Conservation (phyloP, 1,140 invertebrate species). For the Pseudachorutes palmiensis region DNA sequence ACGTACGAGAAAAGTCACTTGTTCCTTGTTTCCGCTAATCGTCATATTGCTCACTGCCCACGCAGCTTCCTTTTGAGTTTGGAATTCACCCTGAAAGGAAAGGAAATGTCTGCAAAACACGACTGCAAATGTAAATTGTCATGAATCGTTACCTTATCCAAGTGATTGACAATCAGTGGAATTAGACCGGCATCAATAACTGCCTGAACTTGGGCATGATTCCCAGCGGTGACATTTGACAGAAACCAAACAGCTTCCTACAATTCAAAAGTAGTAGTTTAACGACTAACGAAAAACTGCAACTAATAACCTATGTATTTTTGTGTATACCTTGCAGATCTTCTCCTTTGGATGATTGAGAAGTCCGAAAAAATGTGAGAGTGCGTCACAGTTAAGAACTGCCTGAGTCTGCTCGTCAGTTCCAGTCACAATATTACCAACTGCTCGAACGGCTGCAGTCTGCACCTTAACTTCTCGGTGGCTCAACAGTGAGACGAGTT, state of each 20-base stretch:
- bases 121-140: neutral
- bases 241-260: slow-evolving; percentile 97
- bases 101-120: no score
- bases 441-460: slow-evolving; percentile 89
- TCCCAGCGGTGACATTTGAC: slow-evolving; percentile 97
- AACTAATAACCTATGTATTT: neutral
- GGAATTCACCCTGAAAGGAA: slow-evolving; percentile 80
- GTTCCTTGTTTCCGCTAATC: slow-evolving; percentile 87
- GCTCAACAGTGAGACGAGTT: slow-evolving; percentile 85
- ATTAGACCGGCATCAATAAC: slow-evolving; percentile 91
- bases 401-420: slow-evolving; percentile 97
- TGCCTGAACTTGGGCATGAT: slow-evolving; percentile 91
- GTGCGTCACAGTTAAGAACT: slow-evolving; percentile 83
- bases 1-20: slow-evolving; percentile 72
- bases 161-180: slow-evolving; percentile 87
- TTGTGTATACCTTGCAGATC: slow-evolving; percentile 52
- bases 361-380: slow-evolving; percentile 82
- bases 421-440: slow-evolving; percentile 98
- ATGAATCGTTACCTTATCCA: slow-evolving; percentile 53
- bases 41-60: slow-evolving; percentile 99
- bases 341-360: slow-evolving; percentile 80
- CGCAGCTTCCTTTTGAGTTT: slow-evolving; percentile 97
- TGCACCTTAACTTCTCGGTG: slow-evolving; percentile 95
- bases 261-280: slow-evolving; percentile 37
- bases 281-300: neutral